These are phyloP conservation scores for Ceuthmochares aereus DNA, from an alignment of 2,113 vertebrate genomes.

Conservation along the genomic window DNA sequence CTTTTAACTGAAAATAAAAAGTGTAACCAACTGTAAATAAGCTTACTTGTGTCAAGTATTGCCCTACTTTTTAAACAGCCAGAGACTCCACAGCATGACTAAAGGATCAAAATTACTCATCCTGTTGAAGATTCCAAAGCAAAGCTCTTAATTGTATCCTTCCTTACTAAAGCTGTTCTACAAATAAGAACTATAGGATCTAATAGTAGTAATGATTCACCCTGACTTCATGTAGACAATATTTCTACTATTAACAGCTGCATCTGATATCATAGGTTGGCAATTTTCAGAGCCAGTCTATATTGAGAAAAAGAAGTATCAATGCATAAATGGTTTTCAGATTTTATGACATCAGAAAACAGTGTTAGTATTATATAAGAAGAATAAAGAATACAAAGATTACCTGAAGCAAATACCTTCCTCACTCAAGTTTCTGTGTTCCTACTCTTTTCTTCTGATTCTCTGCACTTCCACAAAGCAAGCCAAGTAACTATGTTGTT, in stretches of 20 bases:
- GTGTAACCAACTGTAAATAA: neutral
- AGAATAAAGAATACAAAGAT: neutral
- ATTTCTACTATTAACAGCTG: neutral
- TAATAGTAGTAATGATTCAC: neutral
- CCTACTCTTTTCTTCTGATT: neutral
- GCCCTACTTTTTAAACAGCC: neutral
- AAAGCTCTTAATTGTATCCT: neutral
- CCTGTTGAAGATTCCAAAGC: neutral
- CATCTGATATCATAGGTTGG: neutral
- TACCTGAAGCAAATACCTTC: neutral
- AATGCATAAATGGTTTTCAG: neutral
- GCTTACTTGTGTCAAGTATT: neutral
- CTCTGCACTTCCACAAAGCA: neutral
- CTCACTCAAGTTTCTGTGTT: neutral
- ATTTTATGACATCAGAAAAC: neutral
- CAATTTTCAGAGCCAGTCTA: neutral
- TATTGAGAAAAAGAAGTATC: neutral
- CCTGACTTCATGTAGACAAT: neutral
- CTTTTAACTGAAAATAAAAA: neutral
- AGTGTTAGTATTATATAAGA: neutral
- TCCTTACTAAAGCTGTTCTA: neutral
- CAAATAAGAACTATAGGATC: neutral
- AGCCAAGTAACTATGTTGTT: neutral
- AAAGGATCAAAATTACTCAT: neutral
- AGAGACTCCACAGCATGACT: neutral